Percentiles rank a stretch among this genome's conserved stretches.
Evolutionary conservation across 2,113 vertebrate genomes (phyloP).

Genomic region (Gopherus flavomarginatus): DNA sequence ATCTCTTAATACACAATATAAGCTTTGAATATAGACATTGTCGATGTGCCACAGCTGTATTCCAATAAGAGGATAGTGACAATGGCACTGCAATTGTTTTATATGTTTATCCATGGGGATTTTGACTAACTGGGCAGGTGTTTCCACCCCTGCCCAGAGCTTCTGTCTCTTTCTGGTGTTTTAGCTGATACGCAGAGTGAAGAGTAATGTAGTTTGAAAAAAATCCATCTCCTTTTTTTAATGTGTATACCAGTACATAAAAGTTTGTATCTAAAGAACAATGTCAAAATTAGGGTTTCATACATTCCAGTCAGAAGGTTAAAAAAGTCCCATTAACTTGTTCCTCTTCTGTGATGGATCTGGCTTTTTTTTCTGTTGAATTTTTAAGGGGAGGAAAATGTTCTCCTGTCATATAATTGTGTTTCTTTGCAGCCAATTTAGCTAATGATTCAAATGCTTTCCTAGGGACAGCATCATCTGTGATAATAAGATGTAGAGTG

Average conservation of each 20-base stretch:
- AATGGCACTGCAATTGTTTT: neutral
- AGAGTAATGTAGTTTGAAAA: neutral
- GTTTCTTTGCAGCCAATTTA: neutral
- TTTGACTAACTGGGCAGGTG: neutral
- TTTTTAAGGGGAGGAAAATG: neutral
- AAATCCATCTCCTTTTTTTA: neutral
- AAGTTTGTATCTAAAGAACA: neutral
- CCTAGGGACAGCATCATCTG: neutral
- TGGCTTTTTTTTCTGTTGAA: neutral
- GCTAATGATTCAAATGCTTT: neutral
- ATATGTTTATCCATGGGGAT: neutral
- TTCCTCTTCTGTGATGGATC: neutral
- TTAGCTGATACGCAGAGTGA: neutral
- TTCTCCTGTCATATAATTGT: neutral
- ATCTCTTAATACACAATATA: neutral
- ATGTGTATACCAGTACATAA: neutral
- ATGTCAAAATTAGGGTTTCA: neutral
- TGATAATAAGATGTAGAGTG: neutral
- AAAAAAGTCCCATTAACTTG: neutral
- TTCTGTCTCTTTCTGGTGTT: neutral
- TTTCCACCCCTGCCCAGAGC: conserved; percentile 7
- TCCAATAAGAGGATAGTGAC: neutral
- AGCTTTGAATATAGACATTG: neutral
- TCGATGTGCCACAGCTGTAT: neutral
- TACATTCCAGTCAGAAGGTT: neutral